Evolutionary conservation across 2,113 vertebrate genomes (phyloP).

Genomic region (Pardalotus punctatus): DNA sequence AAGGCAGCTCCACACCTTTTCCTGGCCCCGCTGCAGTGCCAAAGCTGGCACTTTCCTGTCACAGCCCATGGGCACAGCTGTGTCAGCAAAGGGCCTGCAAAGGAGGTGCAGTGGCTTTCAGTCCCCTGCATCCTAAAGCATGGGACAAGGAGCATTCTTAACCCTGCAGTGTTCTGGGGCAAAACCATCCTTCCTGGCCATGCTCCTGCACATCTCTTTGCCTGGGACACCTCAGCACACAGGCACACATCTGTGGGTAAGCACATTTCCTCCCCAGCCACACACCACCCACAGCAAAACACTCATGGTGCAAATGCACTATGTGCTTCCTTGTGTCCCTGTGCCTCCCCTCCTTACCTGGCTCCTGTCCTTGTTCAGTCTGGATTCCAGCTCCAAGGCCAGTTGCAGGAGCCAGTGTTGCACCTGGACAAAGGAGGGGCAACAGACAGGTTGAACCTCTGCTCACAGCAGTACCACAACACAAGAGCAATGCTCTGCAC

Average conservation of each 20-base stretch:
- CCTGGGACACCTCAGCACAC: neutral
- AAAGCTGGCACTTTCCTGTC: neutral
- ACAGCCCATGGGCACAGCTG: neutral
- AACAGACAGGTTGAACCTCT: neutral
- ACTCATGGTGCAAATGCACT: accelerated
- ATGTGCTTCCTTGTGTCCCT: accelerated
- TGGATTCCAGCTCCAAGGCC: constrained; percentile 91
- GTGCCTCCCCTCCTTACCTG: constrained; percentile 72
- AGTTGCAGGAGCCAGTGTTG: constrained; percentile 93
- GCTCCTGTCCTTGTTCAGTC: constrained; percentile 88
- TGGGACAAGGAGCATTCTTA: accelerated
- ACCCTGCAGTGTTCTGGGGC: neutral
- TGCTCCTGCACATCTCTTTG: neutral
- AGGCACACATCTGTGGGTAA: neutral
- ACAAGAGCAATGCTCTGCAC: neutral
- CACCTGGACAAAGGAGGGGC: constrained; percentile 74
- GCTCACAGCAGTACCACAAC: neutral
- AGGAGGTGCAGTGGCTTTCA: neutral
- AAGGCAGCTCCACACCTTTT: neutral
- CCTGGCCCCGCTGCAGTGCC: accelerated
- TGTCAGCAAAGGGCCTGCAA: neutral
- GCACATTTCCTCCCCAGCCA: neutral
- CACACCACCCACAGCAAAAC: neutral
- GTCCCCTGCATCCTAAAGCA: neutral
- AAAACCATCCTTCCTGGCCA: neutral